Evolutionary conservation across 2,113 vertebrate species (phyloP).

Genomic region (Cynopterus brachyotis): DNA sequence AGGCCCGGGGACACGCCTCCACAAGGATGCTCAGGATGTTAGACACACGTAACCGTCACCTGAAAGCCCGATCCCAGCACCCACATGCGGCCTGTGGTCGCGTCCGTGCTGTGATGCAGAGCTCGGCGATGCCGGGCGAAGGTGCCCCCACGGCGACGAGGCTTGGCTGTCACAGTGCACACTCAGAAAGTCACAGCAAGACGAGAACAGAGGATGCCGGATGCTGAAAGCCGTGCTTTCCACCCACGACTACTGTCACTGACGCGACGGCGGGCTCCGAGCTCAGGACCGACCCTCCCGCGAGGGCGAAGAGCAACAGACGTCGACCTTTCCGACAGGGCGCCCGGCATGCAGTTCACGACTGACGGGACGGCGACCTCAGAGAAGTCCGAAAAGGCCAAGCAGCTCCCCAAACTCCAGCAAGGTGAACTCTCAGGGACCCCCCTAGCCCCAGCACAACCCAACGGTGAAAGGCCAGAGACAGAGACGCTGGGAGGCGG

Average conservation of each 20-base stretch:
- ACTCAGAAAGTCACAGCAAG: fast-evolving
- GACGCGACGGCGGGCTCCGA: fast-evolving
- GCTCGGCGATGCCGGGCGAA: background rate
- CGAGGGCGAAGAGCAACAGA: background rate
- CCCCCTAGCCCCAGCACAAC: background rate
- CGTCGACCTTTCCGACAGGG: background rate
- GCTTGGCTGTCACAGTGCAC: background rate
- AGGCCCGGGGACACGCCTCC: too few relatives aligned
- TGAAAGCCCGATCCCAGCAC: background rate
- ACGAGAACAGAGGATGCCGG: background rate
- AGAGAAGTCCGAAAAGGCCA: background rate
- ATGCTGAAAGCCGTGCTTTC: background rate
- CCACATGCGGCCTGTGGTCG: background rate
- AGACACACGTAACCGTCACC: background rate
- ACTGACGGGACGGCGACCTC: background rate
- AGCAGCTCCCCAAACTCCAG: background rate
- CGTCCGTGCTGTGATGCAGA: background rate
- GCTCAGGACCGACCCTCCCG: background rate
- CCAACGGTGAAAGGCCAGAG: background rate
- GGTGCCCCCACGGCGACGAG: too few relatives aligned
- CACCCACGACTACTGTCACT: too few relatives aligned
- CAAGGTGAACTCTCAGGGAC: background rate
- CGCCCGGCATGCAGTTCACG: background rate
- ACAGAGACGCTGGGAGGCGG: background rate
- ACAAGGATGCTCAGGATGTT: too few relatives aligned